phyloP scores from a whole-genome alignment of 2,888 invertebrate genomes.

The Euzetes globulus region DNA sequence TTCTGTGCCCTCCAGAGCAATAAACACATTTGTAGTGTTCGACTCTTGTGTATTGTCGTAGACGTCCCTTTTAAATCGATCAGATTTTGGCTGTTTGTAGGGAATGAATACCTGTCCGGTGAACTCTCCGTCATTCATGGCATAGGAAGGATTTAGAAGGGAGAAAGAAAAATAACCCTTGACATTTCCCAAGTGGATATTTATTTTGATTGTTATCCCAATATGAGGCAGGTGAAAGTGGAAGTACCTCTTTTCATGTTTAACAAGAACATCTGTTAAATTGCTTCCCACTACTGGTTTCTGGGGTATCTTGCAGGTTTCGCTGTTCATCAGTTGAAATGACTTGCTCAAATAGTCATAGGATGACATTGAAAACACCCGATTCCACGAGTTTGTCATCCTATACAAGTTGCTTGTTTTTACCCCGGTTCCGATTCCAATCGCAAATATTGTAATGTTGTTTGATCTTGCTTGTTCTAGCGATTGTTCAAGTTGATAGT shows the following conservation, averaged over 20 bases:
- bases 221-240: background rate
- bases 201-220: background rate
- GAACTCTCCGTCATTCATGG: background rate
- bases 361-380: background rate
- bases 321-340: background rate
- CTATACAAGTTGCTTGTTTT: background rate
- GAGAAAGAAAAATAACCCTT: background rate
- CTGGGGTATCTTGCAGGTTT: background rate
- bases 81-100: no score
- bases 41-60: no score
- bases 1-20: no score
- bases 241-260: background rate
- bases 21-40: no score
- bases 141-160: background rate
- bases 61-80: no score
- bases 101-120: background rate
- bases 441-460: background rate
- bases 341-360: background rate
- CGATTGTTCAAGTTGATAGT: background rate
- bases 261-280: background rate
- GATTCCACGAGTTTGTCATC: background rate
- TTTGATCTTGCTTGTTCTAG: background rate
- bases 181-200: background rate
- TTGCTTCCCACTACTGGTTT: background rate
- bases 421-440: background rate